Conservation (phyloP, 2,113 vertebrate species). For the Vombatus ursinus region DNA sequence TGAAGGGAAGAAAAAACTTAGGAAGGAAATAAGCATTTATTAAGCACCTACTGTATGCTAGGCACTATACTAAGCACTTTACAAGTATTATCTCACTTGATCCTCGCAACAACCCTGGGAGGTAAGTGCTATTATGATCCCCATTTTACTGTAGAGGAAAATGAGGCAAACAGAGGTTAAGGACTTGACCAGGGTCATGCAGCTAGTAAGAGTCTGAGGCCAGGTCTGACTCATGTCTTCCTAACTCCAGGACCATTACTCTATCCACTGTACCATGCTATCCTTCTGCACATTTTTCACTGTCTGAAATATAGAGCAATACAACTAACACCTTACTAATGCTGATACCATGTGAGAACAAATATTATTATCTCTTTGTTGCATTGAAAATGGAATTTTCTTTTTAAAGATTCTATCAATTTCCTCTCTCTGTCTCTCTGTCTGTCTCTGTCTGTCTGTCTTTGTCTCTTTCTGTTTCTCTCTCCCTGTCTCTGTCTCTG, state of each 20-base stretch:
- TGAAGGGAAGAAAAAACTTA: neutral
- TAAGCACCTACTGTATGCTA: neutral
- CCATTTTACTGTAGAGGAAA: no score
- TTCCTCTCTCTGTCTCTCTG: neutral
- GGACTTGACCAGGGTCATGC: neutral
- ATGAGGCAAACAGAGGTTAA: neutral
- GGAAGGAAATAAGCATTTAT: neutral
- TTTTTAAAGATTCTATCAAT: neutral
- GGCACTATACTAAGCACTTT: neutral
- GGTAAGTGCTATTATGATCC: neutral
- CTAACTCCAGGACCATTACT: neutral
- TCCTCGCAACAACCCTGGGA: neutral
- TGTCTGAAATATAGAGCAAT: neutral
- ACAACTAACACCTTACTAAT: neutral
- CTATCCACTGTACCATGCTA: neutral
- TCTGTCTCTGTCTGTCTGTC: neutral
- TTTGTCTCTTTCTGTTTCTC: neutral
- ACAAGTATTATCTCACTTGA: constrained; percentile 21
- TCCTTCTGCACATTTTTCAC: neutral
- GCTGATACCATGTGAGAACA: neutral
- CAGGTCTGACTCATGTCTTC: neutral
- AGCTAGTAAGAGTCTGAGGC: neutral
- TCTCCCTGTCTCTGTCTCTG: neutral
- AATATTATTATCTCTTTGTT: neutral
- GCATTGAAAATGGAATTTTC: neutral